A percentile compares a stretch with the other conserved stretches of the same genome.
Evolutionary conservation across 2,113 vertebrate species (phyloP).

Genomic region (Opisthocomus hoazin): DNA sequence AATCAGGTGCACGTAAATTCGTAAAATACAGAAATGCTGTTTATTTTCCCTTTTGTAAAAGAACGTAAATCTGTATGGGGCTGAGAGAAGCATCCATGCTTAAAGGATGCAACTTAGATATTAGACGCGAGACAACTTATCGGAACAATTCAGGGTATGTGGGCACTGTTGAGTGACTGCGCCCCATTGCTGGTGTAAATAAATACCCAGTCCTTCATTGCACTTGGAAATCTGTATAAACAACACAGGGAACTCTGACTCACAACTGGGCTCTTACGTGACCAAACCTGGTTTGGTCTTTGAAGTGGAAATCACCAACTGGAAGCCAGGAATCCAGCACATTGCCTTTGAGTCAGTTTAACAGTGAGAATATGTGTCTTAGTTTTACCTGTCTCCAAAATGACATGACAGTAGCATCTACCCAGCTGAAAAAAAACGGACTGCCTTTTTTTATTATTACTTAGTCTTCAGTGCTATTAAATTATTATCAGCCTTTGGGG

Average conservation of each 20-base stretch:
- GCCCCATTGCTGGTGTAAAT: neutral
- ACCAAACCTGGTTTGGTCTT: neutral
- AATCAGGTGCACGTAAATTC: neutral
- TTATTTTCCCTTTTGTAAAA: neutral
- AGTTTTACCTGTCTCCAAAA: neutral
- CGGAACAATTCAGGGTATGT: neutral
- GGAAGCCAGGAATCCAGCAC: neutral
- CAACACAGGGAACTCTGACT: neutral
- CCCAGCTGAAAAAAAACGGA: neutral
- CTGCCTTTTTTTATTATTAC: neutral
- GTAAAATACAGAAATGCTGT: neutral
- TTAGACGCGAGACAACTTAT: fast-evolving
- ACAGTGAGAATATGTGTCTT: neutral
- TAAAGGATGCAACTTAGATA: neutral
- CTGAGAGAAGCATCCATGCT: neutral
- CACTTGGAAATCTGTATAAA: neutral
- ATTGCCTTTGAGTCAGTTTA: neutral
- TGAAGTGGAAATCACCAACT: neutral
- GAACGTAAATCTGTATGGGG: neutral
- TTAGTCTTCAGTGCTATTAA: neutral
- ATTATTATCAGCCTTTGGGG: neutral
- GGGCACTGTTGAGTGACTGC: neutral
- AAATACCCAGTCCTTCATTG: neutral
- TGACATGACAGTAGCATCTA: neutral
- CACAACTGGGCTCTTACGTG: neutral